phyloP scores from a whole-genome alignment of 2,797 vertebrate species.

The Uromys caudimaculatus region DNA sequence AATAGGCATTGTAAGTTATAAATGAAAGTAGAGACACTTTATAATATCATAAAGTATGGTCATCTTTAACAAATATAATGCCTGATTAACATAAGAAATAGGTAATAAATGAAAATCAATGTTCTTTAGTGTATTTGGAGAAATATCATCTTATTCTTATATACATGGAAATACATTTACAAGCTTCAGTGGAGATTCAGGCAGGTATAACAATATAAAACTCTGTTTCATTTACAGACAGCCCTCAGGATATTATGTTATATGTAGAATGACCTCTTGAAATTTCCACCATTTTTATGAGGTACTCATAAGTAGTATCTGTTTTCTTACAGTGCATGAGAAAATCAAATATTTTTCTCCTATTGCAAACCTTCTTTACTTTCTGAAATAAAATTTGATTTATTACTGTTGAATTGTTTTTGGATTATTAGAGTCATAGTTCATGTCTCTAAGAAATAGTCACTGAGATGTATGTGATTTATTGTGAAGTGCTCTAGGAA shows the following conservation, averaged over 20 bases:
- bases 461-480: not conserved
- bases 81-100: conserved; percentile 25
- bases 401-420: conserved; percentile 56
- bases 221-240: not conserved
- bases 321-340: not conserved
- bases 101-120: conserved; percentile 57
- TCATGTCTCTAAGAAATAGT: conserved; percentile 10
- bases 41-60: conserved; percentile 3
- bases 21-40: not conserved
- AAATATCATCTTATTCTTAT: not conserved
- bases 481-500: conserved; percentile 20
- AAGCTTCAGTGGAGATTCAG: conserved; percentile 6
- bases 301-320: not conserved
- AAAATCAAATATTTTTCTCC: conserved; percentile 38
- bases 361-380: not conserved
- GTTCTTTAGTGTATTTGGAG: not conserved
- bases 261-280: not conserved
- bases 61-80: conserved; percentile 51
- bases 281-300: not conserved
- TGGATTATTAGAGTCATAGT: conserved; percentile 18
- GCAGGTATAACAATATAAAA: not conserved
- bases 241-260: not conserved
- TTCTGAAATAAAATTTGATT: conserved; percentile 54
- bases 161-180: conserved; percentile 10
- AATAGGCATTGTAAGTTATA: conserved; percentile 10